phyloP scores from a whole-genome alignment of 2,888 invertebrate species.

The Amorpha juglandis region DNA sequence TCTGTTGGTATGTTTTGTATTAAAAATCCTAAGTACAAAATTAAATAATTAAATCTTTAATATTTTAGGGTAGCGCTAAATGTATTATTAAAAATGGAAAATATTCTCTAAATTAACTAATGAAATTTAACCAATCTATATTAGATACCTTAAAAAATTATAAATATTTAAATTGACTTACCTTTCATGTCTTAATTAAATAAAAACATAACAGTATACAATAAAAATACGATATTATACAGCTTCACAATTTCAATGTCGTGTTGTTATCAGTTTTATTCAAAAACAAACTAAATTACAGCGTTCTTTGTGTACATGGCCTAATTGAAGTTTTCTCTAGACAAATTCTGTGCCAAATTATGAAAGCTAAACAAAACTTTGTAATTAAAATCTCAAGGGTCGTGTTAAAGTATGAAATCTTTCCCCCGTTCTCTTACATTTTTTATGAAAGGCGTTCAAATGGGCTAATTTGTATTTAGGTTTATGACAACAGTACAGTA shows the following conservation, averaged over 20 bases:
- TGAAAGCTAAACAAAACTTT: constrained; percentile 62
- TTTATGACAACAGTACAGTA: not conserved
- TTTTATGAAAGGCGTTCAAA: constrained; percentile 4
- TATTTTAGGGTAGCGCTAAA: too few relatives aligned
- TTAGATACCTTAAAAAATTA: too few relatives aligned
- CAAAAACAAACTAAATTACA: constrained; percentile 42
- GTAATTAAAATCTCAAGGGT: constrained; percentile 61
- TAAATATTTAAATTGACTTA: too few relatives aligned
- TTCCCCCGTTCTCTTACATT: constrained; percentile 44
- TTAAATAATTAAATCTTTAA: too few relatives aligned
- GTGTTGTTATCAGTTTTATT: not conserved
- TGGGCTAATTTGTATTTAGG: constrained; percentile 12
- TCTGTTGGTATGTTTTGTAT: too few relatives aligned
- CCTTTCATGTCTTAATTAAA: too few relatives aligned
- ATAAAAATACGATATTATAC: not conserved
- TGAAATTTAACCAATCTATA: too few relatives aligned
- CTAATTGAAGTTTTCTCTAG: constrained; percentile 67
- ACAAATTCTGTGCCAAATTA: constrained; percentile 69
- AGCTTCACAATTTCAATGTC: not conserved
- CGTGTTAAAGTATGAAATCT: constrained; percentile 50
- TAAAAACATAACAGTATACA: not conserved
- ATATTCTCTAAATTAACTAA: too few relatives aligned
- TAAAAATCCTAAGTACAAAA: too few relatives aligned
- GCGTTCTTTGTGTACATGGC: constrained; percentile 59
- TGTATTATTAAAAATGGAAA: too few relatives aligned